Conservation (phyloP, 2,888 invertebrate genomes). For the Cyaniris semiargus region DNA sequence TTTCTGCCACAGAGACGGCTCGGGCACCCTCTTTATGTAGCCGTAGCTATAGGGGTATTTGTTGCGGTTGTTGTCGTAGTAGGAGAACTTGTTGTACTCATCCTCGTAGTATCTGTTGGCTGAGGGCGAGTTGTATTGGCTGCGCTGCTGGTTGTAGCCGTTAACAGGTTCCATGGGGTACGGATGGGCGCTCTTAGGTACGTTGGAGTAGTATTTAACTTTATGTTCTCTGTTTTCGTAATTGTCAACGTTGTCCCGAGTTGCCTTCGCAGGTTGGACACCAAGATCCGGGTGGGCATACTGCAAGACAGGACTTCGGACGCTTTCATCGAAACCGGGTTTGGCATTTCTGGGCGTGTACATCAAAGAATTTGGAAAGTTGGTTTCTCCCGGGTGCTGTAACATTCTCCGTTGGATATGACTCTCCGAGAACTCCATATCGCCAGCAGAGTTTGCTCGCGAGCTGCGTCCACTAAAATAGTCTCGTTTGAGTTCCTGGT, state of each 20-base stretch:
- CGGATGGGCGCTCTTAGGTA: constrained; percentile 80
- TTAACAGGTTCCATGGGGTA: constrained; percentile 78
- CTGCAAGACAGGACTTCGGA: constrained; percentile 87
- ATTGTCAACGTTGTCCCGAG: constrained; percentile 64
- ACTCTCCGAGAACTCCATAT: constrained; percentile 73
- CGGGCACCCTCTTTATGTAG: constrained; percentile 78
- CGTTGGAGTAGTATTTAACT: constrained; percentile 75
- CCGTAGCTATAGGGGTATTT: constrained; percentile 83
- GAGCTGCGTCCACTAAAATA: constrained; percentile 80
- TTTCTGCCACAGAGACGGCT: constrained; percentile 86
- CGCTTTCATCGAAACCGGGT: constrained; percentile 84
- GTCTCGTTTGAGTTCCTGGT: constrained; percentile 82
- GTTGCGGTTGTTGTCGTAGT: constrained; percentile 70
- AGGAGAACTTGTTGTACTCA: constrained; percentile 76
- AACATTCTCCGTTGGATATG: constrained; percentile 87
- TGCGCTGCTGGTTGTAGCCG: constrained; percentile 67
- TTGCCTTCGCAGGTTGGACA: constrained; percentile 86
- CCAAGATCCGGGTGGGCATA: constrained; percentile 91
- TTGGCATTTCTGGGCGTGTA: constrained; percentile 83
- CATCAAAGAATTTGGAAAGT: constrained; percentile 83
- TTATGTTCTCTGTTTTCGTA: constrained; percentile 61
- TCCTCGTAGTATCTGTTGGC: constrained; percentile 73
- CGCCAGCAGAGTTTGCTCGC: constrained; percentile 66
- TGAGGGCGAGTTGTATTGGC: constrained; percentile 65
- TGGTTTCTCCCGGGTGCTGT: constrained; percentile 82